Base-by-base conservation (phyloP, 2,888 invertebrate species). In the Drosophila aldrichi region DNA sequence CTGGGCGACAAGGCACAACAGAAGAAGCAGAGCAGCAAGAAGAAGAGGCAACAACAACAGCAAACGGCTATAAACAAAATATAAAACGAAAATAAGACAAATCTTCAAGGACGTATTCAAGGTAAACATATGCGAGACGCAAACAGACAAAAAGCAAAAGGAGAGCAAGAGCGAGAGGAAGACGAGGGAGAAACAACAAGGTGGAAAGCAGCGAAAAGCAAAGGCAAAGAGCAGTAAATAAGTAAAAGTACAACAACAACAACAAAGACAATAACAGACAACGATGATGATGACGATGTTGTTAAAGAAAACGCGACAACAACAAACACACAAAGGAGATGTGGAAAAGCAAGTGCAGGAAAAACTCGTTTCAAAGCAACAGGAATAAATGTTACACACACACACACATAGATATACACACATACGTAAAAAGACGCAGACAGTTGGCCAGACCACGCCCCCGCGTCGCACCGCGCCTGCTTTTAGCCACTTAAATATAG, bases 101-200 rank as follows among this genome's bases (percentile, higher is more conserved):
- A 84, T 89, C 82, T 87, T 87, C 86, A 87, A 87, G 86, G 86
- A 87, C 86, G 86, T 87, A 81, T 83, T 84, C 86, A 87, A 87
- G 86, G 90, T 90, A 87, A 90, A 89, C 86, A 90, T 78, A 86
- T 82, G 88, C 78, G 77, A 88, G 81, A 82, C 67, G 62, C 44
- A 14, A 8, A 34, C 62, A 44, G 59, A 49, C 54, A 58, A 54
- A 48, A 49, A 61, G 43, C 40, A 58, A 55, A 34, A 20, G 38
- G 8, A n/a, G 38, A 46, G 32, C 20, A 57, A 49, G 69, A n/a
- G 34, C 18, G 55, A 44, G 41, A 48, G 51, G 61, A 34, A 9
- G 10, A 2, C 9, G 34, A n/a, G n/a, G 22, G 22, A 20, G 41
- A 55, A 49, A 57, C 49, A 29, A 44, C 49, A 29, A 44, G 25